Conservation (phyloP, 2,113 vertebrate species). For the Thunnus maccoyii region DNA sequence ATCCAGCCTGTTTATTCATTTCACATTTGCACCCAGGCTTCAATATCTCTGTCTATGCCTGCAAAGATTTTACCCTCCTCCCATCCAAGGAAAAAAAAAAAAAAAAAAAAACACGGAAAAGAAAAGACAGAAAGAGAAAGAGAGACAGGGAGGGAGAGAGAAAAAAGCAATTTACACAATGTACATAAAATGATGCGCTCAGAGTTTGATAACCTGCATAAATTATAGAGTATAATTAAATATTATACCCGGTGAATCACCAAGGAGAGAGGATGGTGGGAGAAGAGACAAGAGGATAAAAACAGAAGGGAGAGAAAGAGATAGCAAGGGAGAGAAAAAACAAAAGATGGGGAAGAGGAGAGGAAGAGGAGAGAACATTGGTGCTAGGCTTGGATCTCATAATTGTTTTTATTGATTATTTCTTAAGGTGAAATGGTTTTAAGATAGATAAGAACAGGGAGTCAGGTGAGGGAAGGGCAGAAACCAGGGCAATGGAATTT, state of each 20-base stretch:
- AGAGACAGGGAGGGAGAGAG: slow-evolving; percentile 61
- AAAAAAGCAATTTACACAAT: slow-evolving; percentile 89
- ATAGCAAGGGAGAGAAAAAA: slow-evolving; percentile 45
- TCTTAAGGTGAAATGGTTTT: slow-evolving; percentile 86
- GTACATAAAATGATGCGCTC: slow-evolving; percentile 89
- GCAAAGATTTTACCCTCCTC: slow-evolving; percentile 83
- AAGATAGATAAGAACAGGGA: slow-evolving; percentile 80
- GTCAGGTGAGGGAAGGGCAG: slow-evolving; percentile 75
- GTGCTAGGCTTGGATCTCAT: slow-evolving; percentile 73
- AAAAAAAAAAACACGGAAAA: slow-evolving; percentile 67
- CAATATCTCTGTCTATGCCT: slow-evolving; percentile 88
- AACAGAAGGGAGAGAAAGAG: slow-evolving; percentile 49
- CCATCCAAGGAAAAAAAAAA: slow-evolving; percentile 65
- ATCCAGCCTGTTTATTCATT: slow-evolving; percentile 90
- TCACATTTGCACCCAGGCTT: slow-evolving; percentile 86
- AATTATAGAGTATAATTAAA: slow-evolving; percentile 90
- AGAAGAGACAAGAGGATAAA: slow-evolving; percentile 73
- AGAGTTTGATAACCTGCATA: slow-evolving; percentile 90
- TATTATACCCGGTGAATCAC: slow-evolving; percentile 86
- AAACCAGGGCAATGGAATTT: slow-evolving; percentile 56
- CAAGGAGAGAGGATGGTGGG: slow-evolving; percentile 77
- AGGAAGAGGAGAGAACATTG: slow-evolving; percentile 45
- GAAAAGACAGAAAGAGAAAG: slow-evolving; percentile 72
- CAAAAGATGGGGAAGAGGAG: slow-evolving; percentile 47
- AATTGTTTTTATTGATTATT: slow-evolving; percentile 89